These are phyloP conservation scores for Actinernus sp. DNA, from an alignment of 92 coral and sea anemone genomes.

Conservation along the genomic window DNA sequence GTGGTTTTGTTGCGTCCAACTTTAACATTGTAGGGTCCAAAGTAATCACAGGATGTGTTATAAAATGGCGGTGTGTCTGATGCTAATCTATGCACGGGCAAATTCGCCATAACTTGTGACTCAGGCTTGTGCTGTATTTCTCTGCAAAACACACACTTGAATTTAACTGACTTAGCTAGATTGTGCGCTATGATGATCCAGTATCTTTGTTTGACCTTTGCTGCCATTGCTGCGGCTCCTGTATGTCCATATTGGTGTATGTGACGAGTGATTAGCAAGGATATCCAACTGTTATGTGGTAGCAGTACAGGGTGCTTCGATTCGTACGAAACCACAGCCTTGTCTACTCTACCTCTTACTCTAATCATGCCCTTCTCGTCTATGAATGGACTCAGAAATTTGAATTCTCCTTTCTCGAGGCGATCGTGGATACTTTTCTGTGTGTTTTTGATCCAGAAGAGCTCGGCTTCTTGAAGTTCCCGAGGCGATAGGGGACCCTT, in stretches of 20 bases:
- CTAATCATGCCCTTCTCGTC: slow-evolving; percentile 26
- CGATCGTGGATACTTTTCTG: slow-evolving; percentile 37
- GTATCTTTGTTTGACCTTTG: slow-evolving; percentile 40
- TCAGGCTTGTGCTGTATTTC: slow-evolving; percentile 28
- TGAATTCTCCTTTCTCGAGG: slow-evolving; percentile 37
- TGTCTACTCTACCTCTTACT: slow-evolving; percentile 61
- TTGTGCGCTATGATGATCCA: slow-evolving; percentile 64
- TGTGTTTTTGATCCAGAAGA: slow-evolving; percentile 14
- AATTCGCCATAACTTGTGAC: slow-evolving; percentile 50
- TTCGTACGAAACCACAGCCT: slow-evolving; percentile 30
- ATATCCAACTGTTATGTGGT: slow-evolving; percentile 35
- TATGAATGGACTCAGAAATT: slow-evolving; percentile 37
- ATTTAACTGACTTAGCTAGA: slow-evolving; percentile 43
- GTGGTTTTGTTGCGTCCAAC: slow-evolving; percentile 64
- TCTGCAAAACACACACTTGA: slow-evolving; percentile 40
- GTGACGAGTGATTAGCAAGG: slow-evolving; percentile 27
- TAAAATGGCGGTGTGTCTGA: slow-evolving; percentile 65
- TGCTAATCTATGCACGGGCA: slow-evolving; percentile 29
- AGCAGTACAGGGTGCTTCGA: slow-evolving; percentile 39
- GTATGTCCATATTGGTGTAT: slow-evolving; percentile 32
- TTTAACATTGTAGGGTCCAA: slow-evolving; percentile 57
- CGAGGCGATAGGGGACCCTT: too few species aligned
- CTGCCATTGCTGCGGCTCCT: slow-evolving; percentile 47
- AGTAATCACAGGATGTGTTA: slow-evolving; percentile 62
- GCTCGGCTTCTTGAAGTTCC: slow-evolving; percentile 28